Evolutionary conservation across 2,888 invertebrate species (phyloP).

Genomic region (Neocrepidodera transversa): DNA sequence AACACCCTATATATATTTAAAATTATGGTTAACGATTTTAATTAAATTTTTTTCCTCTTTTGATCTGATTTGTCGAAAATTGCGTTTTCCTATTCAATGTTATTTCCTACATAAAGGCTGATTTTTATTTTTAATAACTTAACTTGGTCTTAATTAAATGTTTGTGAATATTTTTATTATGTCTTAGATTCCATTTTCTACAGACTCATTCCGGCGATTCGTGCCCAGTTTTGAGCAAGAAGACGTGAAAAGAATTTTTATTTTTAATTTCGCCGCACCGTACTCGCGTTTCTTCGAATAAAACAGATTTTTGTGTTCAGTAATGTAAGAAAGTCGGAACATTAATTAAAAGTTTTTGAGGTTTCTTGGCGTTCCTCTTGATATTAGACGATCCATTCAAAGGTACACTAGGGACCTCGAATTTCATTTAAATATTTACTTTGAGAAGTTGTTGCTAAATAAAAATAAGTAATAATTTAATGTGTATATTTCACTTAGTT

Average conservation of each 20-base stretch:
- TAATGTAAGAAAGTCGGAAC: slow-evolving; percentile 20
- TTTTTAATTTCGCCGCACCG: background rate
- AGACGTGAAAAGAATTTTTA: slow-evolving; percentile 6
- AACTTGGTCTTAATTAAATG: too few relatives aligned
- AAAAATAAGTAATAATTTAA: background rate
- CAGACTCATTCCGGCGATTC: background rate
- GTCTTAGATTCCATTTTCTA: too few relatives aligned
- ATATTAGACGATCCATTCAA: slow-evolving; percentile 19
- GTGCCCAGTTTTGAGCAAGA: background rate
- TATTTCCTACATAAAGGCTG: too few relatives aligned
- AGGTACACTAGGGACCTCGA: slow-evolving; percentile 1
- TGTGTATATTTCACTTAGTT: background rate
- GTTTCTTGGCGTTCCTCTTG: slow-evolving; percentile 12
- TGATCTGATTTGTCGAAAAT: too few relatives aligned
- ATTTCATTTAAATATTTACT: slow-evolving; percentile 17
- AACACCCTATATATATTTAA: too few relatives aligned
- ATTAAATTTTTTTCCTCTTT: too few relatives aligned
- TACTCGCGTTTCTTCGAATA: slow-evolving; percentile 5
- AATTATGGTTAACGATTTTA: too few relatives aligned
- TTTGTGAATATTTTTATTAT: too few relatives aligned
- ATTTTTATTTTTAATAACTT: too few relatives aligned
- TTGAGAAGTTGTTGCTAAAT: background rate
- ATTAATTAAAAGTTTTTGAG: slow-evolving; percentile 25
- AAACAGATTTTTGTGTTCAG: slow-evolving; percentile 16
- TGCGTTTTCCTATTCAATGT: too few relatives aligned